These are phyloP conservation scores for Cosmopolites sordidus DNA, from an alignment of 2,888 invertebrate genomes.

Conservation along the genomic window DNA sequence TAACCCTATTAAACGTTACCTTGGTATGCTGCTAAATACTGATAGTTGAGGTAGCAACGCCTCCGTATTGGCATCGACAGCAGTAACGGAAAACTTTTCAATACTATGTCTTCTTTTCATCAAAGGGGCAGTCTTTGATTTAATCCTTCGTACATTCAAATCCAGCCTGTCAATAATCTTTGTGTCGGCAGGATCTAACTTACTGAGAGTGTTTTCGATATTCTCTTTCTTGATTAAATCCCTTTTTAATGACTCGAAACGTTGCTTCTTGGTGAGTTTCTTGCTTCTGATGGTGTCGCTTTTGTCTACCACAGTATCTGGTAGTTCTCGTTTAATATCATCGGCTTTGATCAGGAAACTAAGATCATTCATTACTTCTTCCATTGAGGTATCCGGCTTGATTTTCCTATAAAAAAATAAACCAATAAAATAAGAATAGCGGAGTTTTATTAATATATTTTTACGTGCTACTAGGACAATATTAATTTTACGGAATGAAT, in stretches of 20 bases:
- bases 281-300: conserved; percentile 35
- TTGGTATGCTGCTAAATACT: conserved; percentile 36
- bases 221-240: conserved; percentile 41
- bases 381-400: conserved; percentile 36
- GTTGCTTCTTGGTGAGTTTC: conserved; percentile 34
- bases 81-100: conserved; percentile 43
- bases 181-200: conserved; percentile 40
- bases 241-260: conserved; percentile 36
- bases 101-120: conserved; percentile 45
- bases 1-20: conserved; percentile 10
- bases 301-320: conserved; percentile 34
- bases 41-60: conserved; percentile 22
- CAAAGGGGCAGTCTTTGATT: conserved; percentile 32
- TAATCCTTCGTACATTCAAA: conserved; percentile 43
- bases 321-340: conserved; percentile 38
- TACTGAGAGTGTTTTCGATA: conserved; percentile 40
- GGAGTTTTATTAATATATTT: no score
- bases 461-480: no score
- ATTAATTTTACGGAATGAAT: no score
- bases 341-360: conserved; percentile 37
- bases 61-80: conserved; percentile 29
- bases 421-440: background rate
- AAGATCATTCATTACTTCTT: conserved; percentile 45
- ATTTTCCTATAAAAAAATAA: conserved; percentile 25
- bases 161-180: conserved; percentile 47